Evolutionary conservation across 1,140 invertebrate genomes (phyloP).

Genomic region (Drosophila obscura): DNA sequence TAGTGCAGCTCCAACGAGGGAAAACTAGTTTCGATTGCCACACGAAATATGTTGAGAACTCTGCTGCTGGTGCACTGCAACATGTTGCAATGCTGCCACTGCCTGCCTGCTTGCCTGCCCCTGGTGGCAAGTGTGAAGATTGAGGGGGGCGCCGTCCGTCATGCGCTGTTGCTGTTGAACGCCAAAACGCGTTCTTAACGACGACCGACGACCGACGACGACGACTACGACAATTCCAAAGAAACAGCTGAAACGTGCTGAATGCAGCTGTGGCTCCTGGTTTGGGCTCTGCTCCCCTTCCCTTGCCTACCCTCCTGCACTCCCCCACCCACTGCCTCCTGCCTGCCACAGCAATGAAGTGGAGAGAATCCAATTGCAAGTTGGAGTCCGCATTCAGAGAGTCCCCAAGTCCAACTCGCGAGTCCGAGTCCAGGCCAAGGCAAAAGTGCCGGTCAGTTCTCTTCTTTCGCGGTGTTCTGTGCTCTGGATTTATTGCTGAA

Average conservation of each 20-base stretch:
- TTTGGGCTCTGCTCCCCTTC: conserved; percentile 20
- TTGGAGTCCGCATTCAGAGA: background rate
- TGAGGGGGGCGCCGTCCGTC: conserved; percentile 29
- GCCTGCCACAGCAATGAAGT: conserved; percentile 6
- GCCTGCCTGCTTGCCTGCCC: too few species aligned
- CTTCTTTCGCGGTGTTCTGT: conserved; percentile 20
- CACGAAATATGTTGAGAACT: conserved; percentile 59
- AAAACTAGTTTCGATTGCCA: conserved; percentile 57
- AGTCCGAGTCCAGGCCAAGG: conserved; percentile 67
- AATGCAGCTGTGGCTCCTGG: conserved; percentile 66
- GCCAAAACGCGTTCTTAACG: conserved; percentile 34
- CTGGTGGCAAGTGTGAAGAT: conserved; percentile 14
- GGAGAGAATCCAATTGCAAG: conserved; percentile 1
- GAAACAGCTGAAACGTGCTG: conserved; percentile 61
- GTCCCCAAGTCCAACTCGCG: conserved; percentile 1
- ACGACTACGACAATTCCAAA: conserved; percentile 66
- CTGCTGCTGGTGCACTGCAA: conserved; percentile 38
- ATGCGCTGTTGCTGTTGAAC: conserved; percentile 39
- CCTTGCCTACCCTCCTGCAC: background rate
- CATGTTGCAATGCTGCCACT: conserved; percentile 56
- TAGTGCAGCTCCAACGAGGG: conserved; percentile 39
- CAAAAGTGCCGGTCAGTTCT: conserved; percentile 64
- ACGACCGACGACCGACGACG: background rate
- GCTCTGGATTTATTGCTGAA: conserved; percentile 75
- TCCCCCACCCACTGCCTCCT: conserved; percentile 5